Evolutionary conservation across 1,140 invertebrate species (phyloP).

Genomic region (Nymphalis io): DNA sequence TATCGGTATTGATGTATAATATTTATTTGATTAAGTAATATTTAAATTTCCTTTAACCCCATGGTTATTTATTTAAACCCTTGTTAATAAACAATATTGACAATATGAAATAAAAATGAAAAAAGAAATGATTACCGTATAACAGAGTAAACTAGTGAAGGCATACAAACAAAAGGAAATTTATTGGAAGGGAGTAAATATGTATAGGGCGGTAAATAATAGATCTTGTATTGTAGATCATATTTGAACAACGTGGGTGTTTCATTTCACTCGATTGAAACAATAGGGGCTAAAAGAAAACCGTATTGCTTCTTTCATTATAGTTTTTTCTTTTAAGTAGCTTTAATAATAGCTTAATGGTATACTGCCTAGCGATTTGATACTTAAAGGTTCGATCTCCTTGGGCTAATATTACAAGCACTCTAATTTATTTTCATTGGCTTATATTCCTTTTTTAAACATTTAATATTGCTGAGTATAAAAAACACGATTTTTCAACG

Average conservation of each 20-base stretch:
- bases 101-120: conserved; percentile 4
- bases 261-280: conserved; percentile 13
- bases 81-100: not conserved
- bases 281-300: conserved; percentile 8
- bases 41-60: too few relatives aligned
- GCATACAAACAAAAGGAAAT: conserved; percentile 18
- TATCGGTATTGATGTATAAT: too few relatives aligned
- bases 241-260: conserved; percentile 24
- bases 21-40: too few relatives aligned
- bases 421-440: too few relatives aligned
- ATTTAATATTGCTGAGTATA: too few relatives aligned
- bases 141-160: conserved; percentile 9
- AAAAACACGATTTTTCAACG: too few relatives aligned
- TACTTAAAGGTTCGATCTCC: not conserved
- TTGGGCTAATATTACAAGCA: too few relatives aligned
- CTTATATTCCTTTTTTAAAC: too few relatives aligned
- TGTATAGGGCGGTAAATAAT: conserved; percentile 22
- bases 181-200: conserved; percentile 28
- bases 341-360: too few relatives aligned
- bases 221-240: conserved; percentile 25
- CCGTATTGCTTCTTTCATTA: conserved; percentile 5
- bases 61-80: too few relatives aligned
- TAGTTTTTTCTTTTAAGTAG: not conserved
- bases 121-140: conserved; percentile 11
- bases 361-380: not conserved